Evolutionary conservation across 1,140 invertebrate genomes (phyloP), one percentile per base, ranked within the genome.

Genomic region (Latrodectus geometricus): DNA sequence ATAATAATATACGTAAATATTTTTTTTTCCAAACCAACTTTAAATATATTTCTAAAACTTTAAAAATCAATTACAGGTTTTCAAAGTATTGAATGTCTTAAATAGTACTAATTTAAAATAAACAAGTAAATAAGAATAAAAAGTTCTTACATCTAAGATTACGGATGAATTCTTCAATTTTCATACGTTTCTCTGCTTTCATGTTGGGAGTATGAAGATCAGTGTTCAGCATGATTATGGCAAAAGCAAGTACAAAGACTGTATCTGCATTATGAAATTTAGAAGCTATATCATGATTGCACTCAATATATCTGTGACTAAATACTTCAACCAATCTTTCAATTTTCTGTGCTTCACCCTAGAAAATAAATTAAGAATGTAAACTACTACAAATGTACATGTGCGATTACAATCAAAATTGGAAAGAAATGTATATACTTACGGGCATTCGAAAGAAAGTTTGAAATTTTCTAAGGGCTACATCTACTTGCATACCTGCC

Each of bases 221-320:
- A 1, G 98, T 99, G 91, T 99, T 99, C 72, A 99, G 93, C 97
- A 99, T 99, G 89, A 99, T 99, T 89, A 99, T 99, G 9, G 98
- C 98, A 93, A 99, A 99, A 8, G 98, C 97, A 70, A 99, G 92
- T 48, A 99, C 96, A 91, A 99, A 99, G 88, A 99, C 95, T 66
- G 97, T 98, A 92, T 97, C 96, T 49, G 90, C 82, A 87, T 90
- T 90, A 70, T 89, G 88, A 21, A 97, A 91, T 83, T 95, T 92
- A 80, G 95, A 89, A 77, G 82, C 88, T 23, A 89, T 94, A 90
- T 98, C 95, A 9, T 95, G 94, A 92, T 99, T 99, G 91, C 97
- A 99, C 86, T 96, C 94, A 90, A 96, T 97, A 92, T 98, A 99
- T 61, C 97, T 93, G 72, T 97, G 94, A 73, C 97, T 97, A 92